A percentile compares a stretch with the other conserved stretches of the same genome.
These are phyloP conservation scores for Oostethus manadensis DNA, from an alignment of 2,113 vertebrate genomes.

Conservation along the genomic window DNA sequence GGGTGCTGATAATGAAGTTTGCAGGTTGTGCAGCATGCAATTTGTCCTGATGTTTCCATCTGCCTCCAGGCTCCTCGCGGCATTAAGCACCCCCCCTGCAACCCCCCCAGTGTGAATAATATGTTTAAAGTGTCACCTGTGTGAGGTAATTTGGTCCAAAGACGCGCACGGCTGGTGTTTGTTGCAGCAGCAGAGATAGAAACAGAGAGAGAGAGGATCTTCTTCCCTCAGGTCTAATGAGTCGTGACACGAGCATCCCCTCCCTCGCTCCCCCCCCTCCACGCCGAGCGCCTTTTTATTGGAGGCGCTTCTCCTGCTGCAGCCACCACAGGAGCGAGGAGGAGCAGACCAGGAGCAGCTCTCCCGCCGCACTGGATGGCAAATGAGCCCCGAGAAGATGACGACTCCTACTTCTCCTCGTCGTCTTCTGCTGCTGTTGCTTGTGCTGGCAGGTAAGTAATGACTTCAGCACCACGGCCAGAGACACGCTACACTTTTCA, in stretches of 20 bases:
- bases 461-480: conserved; percentile 71
- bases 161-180: too few species aligned
- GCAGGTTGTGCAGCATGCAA: not conserved
- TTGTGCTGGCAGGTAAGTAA: conserved; percentile 57
- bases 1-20: not conserved
- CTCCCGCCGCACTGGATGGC: conserved; percentile 21
- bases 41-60: too few species aligned
- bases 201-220: not conserved
- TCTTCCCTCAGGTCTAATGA: conserved; percentile 48
- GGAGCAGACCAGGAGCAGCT: conserved; percentile 41
- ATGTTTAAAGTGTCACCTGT: conserved; percentile 22
- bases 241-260: conserved; percentile 60
- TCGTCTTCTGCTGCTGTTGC: conserved; percentile 29
- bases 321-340: conserved; percentile 43
- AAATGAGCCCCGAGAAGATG: too few species aligned
- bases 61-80: not conserved
- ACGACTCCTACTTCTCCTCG: conserved; percentile 10
- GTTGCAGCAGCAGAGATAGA: not conserved
- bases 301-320: conserved; percentile 40
- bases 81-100: not conserved
- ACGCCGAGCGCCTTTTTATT: conserved; percentile 44
- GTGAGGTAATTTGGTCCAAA: not conserved
- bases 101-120: not conserved
- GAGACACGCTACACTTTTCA: conserved; percentile 30
- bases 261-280: conserved; percentile 50